These are phyloP conservation scores for Oscheius myriophilus DNA, from an alignment of 2,888 invertebrate species.

Conservation along the genomic window DNA sequence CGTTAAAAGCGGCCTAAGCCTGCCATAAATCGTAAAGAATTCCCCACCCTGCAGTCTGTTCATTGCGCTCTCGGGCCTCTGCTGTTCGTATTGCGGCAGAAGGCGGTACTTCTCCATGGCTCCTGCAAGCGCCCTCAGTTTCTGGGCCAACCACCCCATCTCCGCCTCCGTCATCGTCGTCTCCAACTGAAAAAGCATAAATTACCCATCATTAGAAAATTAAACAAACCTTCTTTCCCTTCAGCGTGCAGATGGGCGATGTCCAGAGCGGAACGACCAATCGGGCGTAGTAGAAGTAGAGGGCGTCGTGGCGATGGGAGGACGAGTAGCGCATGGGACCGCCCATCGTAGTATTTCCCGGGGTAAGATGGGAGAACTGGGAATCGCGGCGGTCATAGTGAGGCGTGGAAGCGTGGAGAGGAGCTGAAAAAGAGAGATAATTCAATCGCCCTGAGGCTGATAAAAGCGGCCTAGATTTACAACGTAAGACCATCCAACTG, in stretches of 20 bases:
- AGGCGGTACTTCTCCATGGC: slow-evolving; percentile 57
- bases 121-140: slow-evolving; percentile 36
- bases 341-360: slow-evolving; percentile 25
- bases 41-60: not conserved
- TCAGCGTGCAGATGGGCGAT: slow-evolving; percentile 37
- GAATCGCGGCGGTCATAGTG: slow-evolving; percentile 24
- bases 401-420: slow-evolving; percentile 53
- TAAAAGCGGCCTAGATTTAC: not conserved
- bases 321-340: slow-evolving; percentile 64
- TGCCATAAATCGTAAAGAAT: too few relatives aligned
- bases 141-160: slow-evolving; percentile 40
- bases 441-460: too few relatives aligned
- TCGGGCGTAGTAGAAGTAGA: slow-evolving; percentile 88
- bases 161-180: slow-evolving; percentile 27
- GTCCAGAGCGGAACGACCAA: slow-evolving; percentile 88
- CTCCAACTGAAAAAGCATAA: slow-evolving; percentile 29
- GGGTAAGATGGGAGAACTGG: slow-evolving; percentile 36
- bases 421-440: slow-evolving; percentile 39
- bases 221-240: slow-evolving; percentile 34
- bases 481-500: too few relatives aligned
- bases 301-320: slow-evolving; percentile 89
- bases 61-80: slow-evolving; percentile 4
- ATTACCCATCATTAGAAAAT: not conserved
- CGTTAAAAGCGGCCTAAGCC: too few relatives aligned
- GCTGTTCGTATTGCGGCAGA: slow-evolving; percentile 47